phyloP scores from a whole-genome alignment of 2,888 invertebrate species.

The Lepidocyrtinus sp. region DNA sequence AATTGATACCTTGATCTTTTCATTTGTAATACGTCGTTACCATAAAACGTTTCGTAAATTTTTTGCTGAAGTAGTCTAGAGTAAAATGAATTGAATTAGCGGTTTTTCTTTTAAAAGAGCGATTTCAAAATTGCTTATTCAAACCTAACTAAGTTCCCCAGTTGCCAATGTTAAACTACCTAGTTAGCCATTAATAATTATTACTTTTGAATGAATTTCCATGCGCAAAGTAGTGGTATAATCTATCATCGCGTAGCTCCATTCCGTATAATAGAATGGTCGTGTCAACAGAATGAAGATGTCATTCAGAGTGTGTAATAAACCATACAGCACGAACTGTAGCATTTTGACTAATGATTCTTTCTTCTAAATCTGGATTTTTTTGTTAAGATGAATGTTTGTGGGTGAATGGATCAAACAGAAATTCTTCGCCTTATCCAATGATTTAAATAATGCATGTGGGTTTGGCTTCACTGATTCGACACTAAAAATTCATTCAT shows the following conservation, averaged over 20 bases:
- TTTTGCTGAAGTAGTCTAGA: too few species aligned
- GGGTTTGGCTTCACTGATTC: neutral
- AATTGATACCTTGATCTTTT: too few species aligned
- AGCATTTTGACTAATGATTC: conserved; percentile 11
- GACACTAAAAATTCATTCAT: neutral
- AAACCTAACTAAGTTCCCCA: too few species aligned
- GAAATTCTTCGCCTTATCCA: neutral
- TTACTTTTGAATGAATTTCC: neutral
- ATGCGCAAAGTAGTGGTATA: neutral
- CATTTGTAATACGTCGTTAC: too few species aligned
- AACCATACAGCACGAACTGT: neutral
- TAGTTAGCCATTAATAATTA: conserved; percentile 15
- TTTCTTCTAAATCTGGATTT: conserved; percentile 17
- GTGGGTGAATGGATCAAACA: too few species aligned
- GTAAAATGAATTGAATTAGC: too few species aligned
- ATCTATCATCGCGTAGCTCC: too few species aligned
- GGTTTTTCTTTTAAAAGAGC: neutral
- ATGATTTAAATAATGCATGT: neutral
- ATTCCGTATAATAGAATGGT: neutral
- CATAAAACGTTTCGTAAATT: too few species aligned
- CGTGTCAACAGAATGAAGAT: neutral
- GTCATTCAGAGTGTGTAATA: neutral
- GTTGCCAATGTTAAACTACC: too few species aligned
- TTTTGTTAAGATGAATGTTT: neutral
- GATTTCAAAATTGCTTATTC: too few species aligned